Base-by-base conservation (phyloP, 2,797 vertebrate species). In the Nothura maculosa region DNA sequence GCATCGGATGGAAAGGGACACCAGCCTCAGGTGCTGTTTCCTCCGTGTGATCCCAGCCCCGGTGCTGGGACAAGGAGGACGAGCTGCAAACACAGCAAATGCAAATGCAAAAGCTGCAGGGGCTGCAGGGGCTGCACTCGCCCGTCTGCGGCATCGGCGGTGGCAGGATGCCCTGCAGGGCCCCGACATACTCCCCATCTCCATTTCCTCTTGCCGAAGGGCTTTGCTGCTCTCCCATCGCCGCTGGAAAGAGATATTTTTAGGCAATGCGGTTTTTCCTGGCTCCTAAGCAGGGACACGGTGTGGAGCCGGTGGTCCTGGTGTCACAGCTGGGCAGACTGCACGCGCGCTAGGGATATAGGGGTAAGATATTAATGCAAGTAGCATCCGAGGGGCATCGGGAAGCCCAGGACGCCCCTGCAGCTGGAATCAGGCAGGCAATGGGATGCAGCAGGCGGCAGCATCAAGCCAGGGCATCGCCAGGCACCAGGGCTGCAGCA, bases 231-330 rank as follows among this genome's bases (percentile, higher is more conserved):
- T 73, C 87, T 63, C 58, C 86, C 34, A 76, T 75, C 85, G 81
- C 87, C 79, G 87, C 82, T 89, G 24, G 48, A 28, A 91, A 62
- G 64, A 74, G 61, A 50, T 78, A 66, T 87, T 89, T 94, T 81
- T 73, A 66, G 78, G 64, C n/a, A 18, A 77, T 87, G 42, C 66
- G 81, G 89, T 66, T 96, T 96, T 93, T 87, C 89, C 83, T 16
- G 68, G 67, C 73, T 85, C 40, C 82, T 2, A 48, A 72, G 8
- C 19, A 3, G 74, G 84, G 81, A 89, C 34, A 27, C 1, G 34
- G 68, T 8, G 58, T 91, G 62, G 25, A 43, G 3, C 64, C 68
- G 22, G 47, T 11, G 70, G 28, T 22, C 68, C 25, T 2, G 32
- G 30, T 36, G 20, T 81, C 15, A 4, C 5, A 40, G 9, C 86